Evolutionary conservation across 2,113 vertebrate genomes (phyloP), one percentile per base, ranked within the genome.

Genomic region (Tyto alba): DNA sequence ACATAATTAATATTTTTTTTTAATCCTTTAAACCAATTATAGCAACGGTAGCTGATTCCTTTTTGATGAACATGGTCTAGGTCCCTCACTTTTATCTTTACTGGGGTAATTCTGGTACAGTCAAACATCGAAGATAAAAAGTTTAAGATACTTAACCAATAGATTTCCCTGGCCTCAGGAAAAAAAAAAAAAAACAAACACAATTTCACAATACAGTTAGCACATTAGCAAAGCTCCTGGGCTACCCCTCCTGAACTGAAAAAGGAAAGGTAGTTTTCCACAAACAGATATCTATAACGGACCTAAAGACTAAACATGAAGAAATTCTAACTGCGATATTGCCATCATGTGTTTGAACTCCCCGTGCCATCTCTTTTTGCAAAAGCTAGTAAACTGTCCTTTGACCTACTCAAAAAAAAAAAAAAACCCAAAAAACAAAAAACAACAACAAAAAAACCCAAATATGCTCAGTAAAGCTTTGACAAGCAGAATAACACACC

Each of bases 381-480:
- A 4, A 56, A 47, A 64, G 10, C 14, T 22, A 41, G 9, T 16
- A 16, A 80, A 80, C 30, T 60, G 20, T 52, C 16, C 40, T 48
- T 30, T 5, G 9, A 36, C 27, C 27, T 45, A 16, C 11, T 20
- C 6, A 47, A 34, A 53, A n/a, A n/a, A n/a, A n/a, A n/a, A n/a
- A n/a, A n/a, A 79, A 32, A 20, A 41, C 2, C 5, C 20, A 7
- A 4, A 59, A n/a, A n/a, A n/a, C n/a, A n/a, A n/a, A n/a, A n/a
- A n/a, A n/a, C n/a, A n/a, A n/a, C n/a, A n/a, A n/a, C 6, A 47
- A 34, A 53, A 79, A 32, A 20, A 41, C 2, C 5, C 20, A 7
- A 4, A 59, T 1, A 36, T 0, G 23, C 26, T 21, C 38, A 30
- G 26, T n/a, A 10, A 59, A 43, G 26, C 34, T 80, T 1, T 57